These are phyloP conservation scores for Pogonocherus hispidulus DNA, from an alignment of 2,888 invertebrate genomes.

Conservation along the genomic window DNA sequence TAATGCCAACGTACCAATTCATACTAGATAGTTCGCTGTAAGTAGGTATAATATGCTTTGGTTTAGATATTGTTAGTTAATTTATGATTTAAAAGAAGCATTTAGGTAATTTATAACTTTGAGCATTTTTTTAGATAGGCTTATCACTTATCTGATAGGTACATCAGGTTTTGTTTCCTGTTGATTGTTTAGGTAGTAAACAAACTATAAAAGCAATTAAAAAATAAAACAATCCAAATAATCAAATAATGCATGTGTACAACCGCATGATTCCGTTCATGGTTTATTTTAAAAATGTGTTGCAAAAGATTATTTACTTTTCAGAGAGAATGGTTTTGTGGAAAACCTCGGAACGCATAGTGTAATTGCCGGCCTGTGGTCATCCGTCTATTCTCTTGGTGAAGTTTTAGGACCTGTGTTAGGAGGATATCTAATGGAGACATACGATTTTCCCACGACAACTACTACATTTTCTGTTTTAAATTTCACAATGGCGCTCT, in stretches of 20 bases:
- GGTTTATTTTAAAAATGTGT: too few species aligned
- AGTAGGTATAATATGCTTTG: conserved; percentile 63
- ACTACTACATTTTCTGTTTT: conserved; percentile 76
- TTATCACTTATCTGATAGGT: too few species aligned
- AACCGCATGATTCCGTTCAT: too few species aligned
- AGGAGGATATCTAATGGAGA: conserved; percentile 76
- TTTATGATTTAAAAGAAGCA: not conserved
- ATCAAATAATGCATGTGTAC: too few species aligned
- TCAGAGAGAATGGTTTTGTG: conserved; percentile 76
- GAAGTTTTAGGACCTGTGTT: conserved; percentile 79
- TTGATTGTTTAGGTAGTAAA: too few species aligned
- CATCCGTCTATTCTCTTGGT: conserved; percentile 81
- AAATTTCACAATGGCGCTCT: conserved; percentile 70
- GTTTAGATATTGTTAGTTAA: not conserved
- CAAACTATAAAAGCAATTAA: too few species aligned
- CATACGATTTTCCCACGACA: conserved; percentile 78
- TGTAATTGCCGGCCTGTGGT: conserved; percentile 82
- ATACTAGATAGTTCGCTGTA: conserved; percentile 80
- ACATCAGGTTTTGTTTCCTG: too few species aligned
- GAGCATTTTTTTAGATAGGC: too few species aligned
- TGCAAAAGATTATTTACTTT: conserved; percentile 53
- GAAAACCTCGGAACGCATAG: conserved; percentile 80
- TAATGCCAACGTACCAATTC: conserved; percentile 82
- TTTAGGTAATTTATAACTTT: too few species aligned
- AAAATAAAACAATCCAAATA: too few species aligned